phyloP scores from a whole-genome alignment of 2,888 invertebrate genomes.

The Synanthedon tipuliformis region DNA sequence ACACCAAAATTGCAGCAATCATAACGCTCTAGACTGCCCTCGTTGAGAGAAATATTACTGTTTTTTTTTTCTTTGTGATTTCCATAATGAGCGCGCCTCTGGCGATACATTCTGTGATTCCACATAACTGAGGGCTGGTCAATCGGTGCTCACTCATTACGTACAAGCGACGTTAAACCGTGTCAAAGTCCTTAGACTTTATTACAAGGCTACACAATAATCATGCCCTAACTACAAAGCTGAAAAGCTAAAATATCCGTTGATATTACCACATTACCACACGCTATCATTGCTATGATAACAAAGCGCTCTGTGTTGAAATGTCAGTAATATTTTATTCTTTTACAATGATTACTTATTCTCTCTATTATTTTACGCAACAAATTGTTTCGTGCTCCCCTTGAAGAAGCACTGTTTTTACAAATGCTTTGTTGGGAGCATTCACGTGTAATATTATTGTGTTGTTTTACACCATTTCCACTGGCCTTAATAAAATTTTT shows the following conservation, averaged over 20 bases:
- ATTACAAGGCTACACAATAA: constrained; percentile 19
- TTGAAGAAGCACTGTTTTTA: too few species aligned
- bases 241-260: neutral
- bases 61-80: constrained; percentile 24
- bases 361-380: too few species aligned
- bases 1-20: constrained; percentile 18
- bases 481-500: too few species aligned
- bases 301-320: neutral
- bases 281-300: neutral
- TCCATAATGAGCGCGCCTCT: constrained; percentile 30
- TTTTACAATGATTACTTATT: neutral
- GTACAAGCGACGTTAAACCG: constrained; percentile 21
- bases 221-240: constrained; percentile 1
- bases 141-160: constrained; percentile 28
- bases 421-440: too few species aligned
- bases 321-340: neutral
- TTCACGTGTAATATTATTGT: too few species aligned
- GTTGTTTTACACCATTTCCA: too few species aligned
- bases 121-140: constrained; percentile 17
- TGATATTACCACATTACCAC: neutral
- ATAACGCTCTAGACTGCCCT: constrained; percentile 11
- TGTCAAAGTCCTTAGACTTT: constrained; percentile 24
- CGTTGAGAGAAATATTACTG: constrained; percentile 17
- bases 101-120: constrained; percentile 21
- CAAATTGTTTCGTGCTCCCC: too few species aligned